These are phyloP conservation scores for Amblyteles armatorius DNA, from an alignment of 2,888 invertebrate species.

Conservation along the genomic window DNA sequence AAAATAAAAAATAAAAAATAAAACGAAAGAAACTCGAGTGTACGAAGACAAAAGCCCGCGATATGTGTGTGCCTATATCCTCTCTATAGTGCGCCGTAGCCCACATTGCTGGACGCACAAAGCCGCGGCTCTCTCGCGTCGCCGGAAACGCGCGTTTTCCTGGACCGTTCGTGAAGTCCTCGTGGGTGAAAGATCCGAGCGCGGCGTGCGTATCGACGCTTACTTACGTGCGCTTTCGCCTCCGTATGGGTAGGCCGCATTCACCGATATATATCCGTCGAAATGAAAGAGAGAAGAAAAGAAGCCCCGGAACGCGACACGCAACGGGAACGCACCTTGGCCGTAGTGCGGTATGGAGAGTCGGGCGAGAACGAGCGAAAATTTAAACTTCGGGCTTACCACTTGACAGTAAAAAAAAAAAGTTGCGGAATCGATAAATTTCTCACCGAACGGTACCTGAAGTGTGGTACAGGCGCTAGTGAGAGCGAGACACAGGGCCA, in stretches of 20 bases:
- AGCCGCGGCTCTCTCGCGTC: conserved; percentile 42
- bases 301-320: background rate
- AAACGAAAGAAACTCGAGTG: conserved; percentile 14
- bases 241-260: background rate
- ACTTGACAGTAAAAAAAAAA: too few relatives aligned
- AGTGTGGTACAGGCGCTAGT: too few relatives aligned
- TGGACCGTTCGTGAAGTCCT: conserved; percentile 43
- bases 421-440: too few relatives aligned
- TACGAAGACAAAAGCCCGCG: conserved; percentile 42
- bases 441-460: too few relatives aligned
- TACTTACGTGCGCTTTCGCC: background rate
- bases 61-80: conserved; percentile 20
- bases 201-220: conserved; percentile 13
- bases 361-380: background rate
- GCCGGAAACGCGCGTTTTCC: conserved; percentile 60
- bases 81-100: conserved; percentile 17
- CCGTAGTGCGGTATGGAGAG: background rate
- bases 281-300: background rate
- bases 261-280: conserved; percentile 14
- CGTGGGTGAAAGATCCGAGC: conserved; percentile 48
- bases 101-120: conserved; percentile 53
- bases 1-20: background rate
- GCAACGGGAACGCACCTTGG: conserved; percentile 13
- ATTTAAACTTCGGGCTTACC: background rate
- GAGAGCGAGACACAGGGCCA: too few relatives aligned